Evolutionary conservation across 2,113 vertebrate genomes (phyloP).

Genomic region (Gopherus evgoodei): DNA sequence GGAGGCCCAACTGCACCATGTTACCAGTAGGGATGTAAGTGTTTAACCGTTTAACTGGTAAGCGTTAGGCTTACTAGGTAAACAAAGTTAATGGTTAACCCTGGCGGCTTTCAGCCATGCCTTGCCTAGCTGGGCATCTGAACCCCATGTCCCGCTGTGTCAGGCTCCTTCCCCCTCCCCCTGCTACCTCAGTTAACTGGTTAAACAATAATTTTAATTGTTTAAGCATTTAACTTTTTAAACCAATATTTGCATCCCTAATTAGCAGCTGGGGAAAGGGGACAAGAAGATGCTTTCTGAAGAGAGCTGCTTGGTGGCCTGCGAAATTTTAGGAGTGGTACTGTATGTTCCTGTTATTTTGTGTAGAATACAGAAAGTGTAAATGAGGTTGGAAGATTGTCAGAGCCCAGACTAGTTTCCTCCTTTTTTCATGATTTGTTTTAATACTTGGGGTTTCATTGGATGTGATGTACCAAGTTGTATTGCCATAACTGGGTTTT

Average conservation of each 20-base stretch:
- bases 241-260: no score
- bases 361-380: not conserved
- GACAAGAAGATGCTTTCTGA: not conserved
- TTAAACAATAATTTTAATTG: no score
- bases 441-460: not conserved
- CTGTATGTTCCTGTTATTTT: not conserved
- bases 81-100: no score
- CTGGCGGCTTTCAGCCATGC: no score
- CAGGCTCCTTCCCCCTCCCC: no score
- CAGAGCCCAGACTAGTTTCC: not conserved
- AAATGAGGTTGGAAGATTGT: not conserved
- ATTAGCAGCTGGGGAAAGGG: not conserved
- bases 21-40: no score
- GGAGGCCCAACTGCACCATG: fast-evolving
- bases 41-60: no score
- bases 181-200: no score
- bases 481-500: not conserved
- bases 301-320: fast-evolving
- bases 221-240: no score
- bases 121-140: no score
- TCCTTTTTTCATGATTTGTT: not conserved
- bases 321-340: not conserved
- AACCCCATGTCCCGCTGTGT: no score
- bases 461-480: not conserved
- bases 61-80: no score